Conservation (phyloP, 2,113 vertebrate genomes). For the Trichechus manatus region DNA sequence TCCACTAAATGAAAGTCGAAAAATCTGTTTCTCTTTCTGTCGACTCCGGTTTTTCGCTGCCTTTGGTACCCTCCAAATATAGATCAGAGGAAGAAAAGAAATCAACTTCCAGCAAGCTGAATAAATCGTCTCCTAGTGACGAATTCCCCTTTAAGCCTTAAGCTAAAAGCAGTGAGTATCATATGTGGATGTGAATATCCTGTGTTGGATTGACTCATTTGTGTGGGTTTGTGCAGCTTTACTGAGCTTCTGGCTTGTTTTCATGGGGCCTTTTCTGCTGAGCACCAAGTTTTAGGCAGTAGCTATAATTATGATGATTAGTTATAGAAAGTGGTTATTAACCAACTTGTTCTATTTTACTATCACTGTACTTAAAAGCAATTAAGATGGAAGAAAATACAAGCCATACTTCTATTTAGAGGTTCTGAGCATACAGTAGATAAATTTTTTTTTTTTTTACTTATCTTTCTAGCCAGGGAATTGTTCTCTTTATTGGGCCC, state of each 20-base stretch:
- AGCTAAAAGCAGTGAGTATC: not conserved
- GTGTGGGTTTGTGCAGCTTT: not conserved
- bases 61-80: conserved; percentile 21
- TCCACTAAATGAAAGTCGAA: conserved; percentile 14
- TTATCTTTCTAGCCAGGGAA: not conserved
- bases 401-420: not conserved
- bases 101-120: not conserved
- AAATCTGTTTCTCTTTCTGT: conserved; percentile 37
- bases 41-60: not conserved
- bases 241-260: not conserved
- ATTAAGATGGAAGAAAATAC: conserved; percentile 28
- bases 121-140: not conserved
- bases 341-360: conserved; percentile 48
- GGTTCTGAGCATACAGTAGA: not conserved
- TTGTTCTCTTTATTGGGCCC: not conserved
- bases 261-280: not conserved
- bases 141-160: not conserved
- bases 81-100: conserved; percentile 15
- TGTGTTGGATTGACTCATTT: not conserved
- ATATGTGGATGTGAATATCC: not conserved
- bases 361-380: conserved; percentile 30
- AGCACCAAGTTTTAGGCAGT: not conserved
- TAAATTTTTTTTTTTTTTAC: too few species aligned
- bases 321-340: conserved; percentile 45
- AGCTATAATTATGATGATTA: conserved; percentile 45